Percentiles rank a stretch among this genome's conserved stretches.
These are phyloP conservation scores for Stenolophus ochropezus DNA, from an alignment of 2,888 invertebrate species.

Conservation along the genomic window DNA sequence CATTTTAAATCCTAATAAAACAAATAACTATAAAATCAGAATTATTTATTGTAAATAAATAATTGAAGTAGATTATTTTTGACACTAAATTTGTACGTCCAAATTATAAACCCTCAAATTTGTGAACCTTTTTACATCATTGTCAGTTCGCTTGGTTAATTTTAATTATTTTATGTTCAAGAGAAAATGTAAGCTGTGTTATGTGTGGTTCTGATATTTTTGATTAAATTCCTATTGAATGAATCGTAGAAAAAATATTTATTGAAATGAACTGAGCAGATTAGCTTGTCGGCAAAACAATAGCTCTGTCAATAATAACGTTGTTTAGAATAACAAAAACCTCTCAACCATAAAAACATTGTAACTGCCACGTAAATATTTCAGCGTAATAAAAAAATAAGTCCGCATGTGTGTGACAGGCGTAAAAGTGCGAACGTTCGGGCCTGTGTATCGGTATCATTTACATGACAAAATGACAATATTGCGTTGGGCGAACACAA, in stretches of 20 bases:
- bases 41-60: no score
- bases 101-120: no score
- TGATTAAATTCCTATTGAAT: background rate
- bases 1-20: no score
- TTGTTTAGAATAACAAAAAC: background rate
- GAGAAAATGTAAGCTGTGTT: no score
- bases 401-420: conserved; percentile 50
- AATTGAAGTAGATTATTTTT: no score
- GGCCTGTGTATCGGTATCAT: conserved; percentile 54
- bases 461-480: conserved; percentile 59
- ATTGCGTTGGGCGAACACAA: conserved; percentile 53
- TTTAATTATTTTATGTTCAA: no score
- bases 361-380: conserved; percentile 37
- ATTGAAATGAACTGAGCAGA: background rate
- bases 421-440: conserved; percentile 50
- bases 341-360: conserved; percentile 3
- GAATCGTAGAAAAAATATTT: background rate
- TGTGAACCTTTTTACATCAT: no score
- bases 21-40: no score
- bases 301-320: background rate
- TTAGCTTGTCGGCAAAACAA: background rate
- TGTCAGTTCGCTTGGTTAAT: no score
- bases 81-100: no score
- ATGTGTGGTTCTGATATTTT: no score
- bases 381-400: conserved; percentile 7